Evolutionary conservation across 2,113 vertebrate species (phyloP), one percentile per base, ranked within the genome.

Genomic region (Ifrita kowaldi): DNA sequence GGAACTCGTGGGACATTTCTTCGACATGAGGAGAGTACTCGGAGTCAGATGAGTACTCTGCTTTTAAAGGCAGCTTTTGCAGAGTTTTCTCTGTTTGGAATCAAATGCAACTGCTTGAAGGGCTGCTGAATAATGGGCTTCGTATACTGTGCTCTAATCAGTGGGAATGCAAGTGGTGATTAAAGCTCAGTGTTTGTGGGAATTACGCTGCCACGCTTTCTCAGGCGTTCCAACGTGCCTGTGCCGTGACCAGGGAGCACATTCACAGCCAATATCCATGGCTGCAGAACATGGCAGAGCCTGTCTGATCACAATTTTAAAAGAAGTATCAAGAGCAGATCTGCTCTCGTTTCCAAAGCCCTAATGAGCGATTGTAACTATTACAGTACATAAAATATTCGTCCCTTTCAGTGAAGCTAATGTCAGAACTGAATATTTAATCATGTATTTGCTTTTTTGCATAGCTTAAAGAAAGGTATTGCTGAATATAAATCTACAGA

Each of bases 371-470:
- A 60, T 62, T 90, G 73, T 37, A 85, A 53, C 57, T 80, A 55
- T 65, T 86, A 90, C 30, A 74, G 59, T 74, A 67, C 82, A 71
- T 71, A 78, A 95, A 96, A 88, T 90, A 88, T 74, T 75, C 56
- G 78, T 39, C n/a, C 30, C 41, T 87, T 90, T 90, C 92, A 68
- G 33, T 35, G 69, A 64, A 84, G 76, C 28, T 86, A 62, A 84
- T 73, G 70, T 87, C 64, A 92, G 71, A 90, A 50, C 47, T 59
- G 79, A 95, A 82, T 93, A 71, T 90, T 96, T 87, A 90, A 95
- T 94, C 56, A 86, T 7, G 16, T 47, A 30, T 94, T 96, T 96
- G 55, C 50, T 82, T 76, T 83, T 93, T 88, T 90, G 35, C 42
- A 16, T 23, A 33, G 42, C 57, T 87, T 82, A 85, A 87, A 86